A percentile compares a stretch with the other conserved stretches of the same genome.
Evolutionary conservation across 2,113 vertebrate genomes (phyloP).

Genomic region (Cromileptes altivelis): DNA sequence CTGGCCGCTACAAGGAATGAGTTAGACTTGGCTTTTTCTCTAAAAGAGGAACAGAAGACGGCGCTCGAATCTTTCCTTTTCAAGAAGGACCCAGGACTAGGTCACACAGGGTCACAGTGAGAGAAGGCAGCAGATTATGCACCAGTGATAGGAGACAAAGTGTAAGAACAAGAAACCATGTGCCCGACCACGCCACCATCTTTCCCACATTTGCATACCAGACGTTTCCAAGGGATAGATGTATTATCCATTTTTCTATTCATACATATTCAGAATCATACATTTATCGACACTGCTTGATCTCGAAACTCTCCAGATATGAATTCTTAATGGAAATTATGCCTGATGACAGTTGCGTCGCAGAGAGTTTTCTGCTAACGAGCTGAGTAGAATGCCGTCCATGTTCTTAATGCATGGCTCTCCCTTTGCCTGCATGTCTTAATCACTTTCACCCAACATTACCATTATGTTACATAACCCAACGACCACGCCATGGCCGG

Average conservation of each 20-base stretch:
- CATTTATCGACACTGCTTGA: conserved; percentile 35
- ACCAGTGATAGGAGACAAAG: background rate
- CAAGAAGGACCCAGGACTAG: too few relatives aligned
- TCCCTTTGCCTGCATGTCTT: conserved; percentile 56
- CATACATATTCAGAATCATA: conserved; percentile 44
- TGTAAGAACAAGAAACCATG: background rate
- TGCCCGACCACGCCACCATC: background rate
- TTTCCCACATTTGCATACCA: conserved; percentile 5
- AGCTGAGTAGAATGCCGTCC: conserved; percentile 62
- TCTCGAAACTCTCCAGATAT: conserved; percentile 48
- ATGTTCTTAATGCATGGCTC: conserved; percentile 36
- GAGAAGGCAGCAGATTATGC: background rate
- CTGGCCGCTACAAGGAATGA: too few relatives aligned
- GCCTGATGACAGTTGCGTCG: conserved; percentile 40
- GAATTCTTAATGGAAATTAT: conserved; percentile 67
- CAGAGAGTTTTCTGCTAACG: conserved; percentile 56
- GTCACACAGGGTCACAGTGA: background rate
- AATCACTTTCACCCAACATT: conserved; percentile 60
- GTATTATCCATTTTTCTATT: conserved; percentile 25
- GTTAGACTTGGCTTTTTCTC: too few relatives aligned
- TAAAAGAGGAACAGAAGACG: too few relatives aligned
- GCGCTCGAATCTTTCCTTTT: too few relatives aligned
- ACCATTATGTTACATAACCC: conserved; percentile 67
- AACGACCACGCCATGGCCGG: conserved; percentile 21
- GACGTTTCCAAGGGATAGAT: background rate